Evolutionary conservation across 2,797 vertebrate genomes (phyloP).

Genomic region (Molossus alvarezi): DNA sequence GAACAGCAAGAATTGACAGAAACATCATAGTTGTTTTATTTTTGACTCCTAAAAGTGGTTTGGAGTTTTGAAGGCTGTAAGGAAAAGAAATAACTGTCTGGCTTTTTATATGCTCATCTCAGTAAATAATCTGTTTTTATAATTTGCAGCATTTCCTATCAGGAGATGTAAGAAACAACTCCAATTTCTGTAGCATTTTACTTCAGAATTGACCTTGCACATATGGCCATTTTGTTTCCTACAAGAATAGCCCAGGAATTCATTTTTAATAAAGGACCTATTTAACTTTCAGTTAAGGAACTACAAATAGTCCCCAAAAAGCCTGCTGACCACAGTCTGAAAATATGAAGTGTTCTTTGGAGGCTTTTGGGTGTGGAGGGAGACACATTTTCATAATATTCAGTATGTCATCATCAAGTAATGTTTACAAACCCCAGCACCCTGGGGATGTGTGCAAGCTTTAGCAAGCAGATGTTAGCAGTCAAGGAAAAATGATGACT

Average conservation of each 20-base stretch:
- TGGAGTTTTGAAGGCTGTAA: slow-evolving; percentile 40
- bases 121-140: slow-evolving; percentile 58
- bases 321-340: slow-evolving; percentile 89
- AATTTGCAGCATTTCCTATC: slow-evolving; percentile 49
- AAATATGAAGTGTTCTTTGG: slow-evolving; percentile 91
- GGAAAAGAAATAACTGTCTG: slow-evolving; percentile 61
- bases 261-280: slow-evolving; percentile 89
- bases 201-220: slow-evolving; percentile 85
- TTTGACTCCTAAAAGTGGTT: slow-evolving; percentile 56
- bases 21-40: slow-evolving; percentile 2
- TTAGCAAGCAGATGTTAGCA: slow-evolving; percentile 91
- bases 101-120: not conserved
- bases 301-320: slow-evolving; percentile 84
- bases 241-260: slow-evolving; percentile 81
- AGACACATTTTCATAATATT: slow-evolving; percentile 90
- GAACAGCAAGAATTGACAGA: slow-evolving; percentile 48
- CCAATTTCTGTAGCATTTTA: slow-evolving; percentile 77
- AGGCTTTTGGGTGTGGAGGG: slow-evolving; percentile 89
- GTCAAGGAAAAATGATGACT: slow-evolving; percentile 88
- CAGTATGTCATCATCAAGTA: slow-evolving; percentile 90
- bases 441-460: slow-evolving; percentile 89
- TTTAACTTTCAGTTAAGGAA: slow-evolving; percentile 85
- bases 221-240: slow-evolving; percentile 87
- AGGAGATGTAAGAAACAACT: slow-evolving; percentile 66
- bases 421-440: slow-evolving; percentile 91